Conservation (phyloP, 2,888 invertebrate species). For the Boloria selene region DNA sequence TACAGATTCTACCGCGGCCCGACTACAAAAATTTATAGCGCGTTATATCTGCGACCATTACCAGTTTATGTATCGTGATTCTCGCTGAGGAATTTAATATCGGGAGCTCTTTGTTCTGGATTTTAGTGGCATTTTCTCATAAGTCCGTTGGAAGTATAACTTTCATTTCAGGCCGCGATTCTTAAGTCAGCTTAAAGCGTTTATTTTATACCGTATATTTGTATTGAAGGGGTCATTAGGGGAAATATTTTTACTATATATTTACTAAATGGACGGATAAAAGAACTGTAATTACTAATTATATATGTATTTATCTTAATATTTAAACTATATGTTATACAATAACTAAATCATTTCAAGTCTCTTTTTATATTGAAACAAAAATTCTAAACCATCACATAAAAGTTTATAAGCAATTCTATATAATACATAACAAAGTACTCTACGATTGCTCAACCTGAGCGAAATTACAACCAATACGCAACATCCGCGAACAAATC, state of each 20-base stretch:
- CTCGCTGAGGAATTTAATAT: slow-evolving; percentile 69
- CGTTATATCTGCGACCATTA: slow-evolving; percentile 54
- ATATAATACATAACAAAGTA: slow-evolving; percentile 1
- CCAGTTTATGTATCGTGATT: slow-evolving; percentile 66
- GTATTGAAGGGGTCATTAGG: too few relatives aligned
- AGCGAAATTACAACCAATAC: slow-evolving; percentile 26
- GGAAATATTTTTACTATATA: too few relatives aligned
- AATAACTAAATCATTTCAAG: too few relatives aligned
- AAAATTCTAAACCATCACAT: not conserved
- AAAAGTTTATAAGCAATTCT: not conserved
- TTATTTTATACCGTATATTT: not conserved
- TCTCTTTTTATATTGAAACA: not conserved
- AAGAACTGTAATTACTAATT: too few relatives aligned
- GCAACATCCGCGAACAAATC: slow-evolving; percentile 43
- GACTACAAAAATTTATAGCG: slow-evolving; percentile 82
- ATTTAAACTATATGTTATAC: too few relatives aligned
- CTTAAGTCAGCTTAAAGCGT: not conserved
- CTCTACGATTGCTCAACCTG: slow-evolving; percentile 2
- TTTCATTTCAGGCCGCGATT: not conserved
- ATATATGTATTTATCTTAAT: too few relatives aligned
- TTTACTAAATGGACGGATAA: too few relatives aligned
- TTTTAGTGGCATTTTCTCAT: slow-evolving; percentile 31
- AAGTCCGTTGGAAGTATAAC: slow-evolving; percentile 9
- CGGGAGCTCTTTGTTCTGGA: slow-evolving; percentile 44
- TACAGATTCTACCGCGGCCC: slow-evolving; percentile 60